Evolutionary conservation across 2,888 invertebrate species (phyloP).

Genomic region (Patella depressa): DNA sequence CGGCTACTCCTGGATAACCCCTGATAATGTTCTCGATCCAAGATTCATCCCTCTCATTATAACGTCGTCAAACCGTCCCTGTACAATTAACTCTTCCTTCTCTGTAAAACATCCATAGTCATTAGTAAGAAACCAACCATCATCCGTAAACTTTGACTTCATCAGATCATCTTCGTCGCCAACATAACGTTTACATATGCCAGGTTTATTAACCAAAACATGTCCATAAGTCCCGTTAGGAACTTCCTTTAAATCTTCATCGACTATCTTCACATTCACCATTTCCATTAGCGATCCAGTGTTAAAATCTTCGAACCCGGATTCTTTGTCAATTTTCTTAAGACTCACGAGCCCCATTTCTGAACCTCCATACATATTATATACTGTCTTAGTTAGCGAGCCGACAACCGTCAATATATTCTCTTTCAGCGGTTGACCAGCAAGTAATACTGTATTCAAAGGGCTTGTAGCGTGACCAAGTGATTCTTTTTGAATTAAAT

Average conservation of each 20-base stretch:
- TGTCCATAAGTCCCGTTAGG: slow-evolving; percentile 10
- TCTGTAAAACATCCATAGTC: slow-evolving; percentile 20
- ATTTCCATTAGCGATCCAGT: slow-evolving; percentile 19
- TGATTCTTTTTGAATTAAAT: too few species aligned
- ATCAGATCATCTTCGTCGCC: slow-evolving; percentile 12
- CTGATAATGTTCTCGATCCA: slow-evolving; percentile 25
- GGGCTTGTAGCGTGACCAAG: too few species aligned
- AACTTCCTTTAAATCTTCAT: slow-evolving; percentile 18
- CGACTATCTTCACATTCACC: slow-evolving; percentile 24
- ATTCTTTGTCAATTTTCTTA: not conserved
- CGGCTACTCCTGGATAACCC: not conserved
- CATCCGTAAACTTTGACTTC: not conserved
- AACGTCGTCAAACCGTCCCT: slow-evolving; percentile 19
- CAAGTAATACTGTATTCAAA: too few species aligned
- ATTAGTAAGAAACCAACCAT: slow-evolving; percentile 19
- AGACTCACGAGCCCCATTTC: not conserved
- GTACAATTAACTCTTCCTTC: slow-evolving; percentile 18
- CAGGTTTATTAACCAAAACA: not conserved
- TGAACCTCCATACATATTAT: not conserved
- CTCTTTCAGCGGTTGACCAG: not conserved
- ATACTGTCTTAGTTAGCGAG: not conserved
- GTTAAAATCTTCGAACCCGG: slow-evolving; percentile 20
- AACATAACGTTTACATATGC: not conserved
- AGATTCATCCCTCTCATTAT: slow-evolving; percentile 26
- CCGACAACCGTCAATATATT: not conserved